Base-by-base conservation (phyloP, 35 echinoderm and acorn worm species). In the Anneissia japonica region DNA sequence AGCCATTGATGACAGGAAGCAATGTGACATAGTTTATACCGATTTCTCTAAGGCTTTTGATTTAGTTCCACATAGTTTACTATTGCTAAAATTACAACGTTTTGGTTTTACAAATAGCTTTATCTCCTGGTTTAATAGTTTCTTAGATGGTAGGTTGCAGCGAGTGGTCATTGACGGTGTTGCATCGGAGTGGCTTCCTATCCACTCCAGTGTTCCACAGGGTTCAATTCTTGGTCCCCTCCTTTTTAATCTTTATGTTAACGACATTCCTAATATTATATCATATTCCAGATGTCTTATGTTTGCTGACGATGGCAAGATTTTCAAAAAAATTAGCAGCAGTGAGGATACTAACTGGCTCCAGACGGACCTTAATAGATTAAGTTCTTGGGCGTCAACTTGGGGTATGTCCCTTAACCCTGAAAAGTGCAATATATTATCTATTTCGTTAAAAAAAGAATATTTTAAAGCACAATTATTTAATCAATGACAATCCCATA, bases 21-120 rank as follows among this genome's bases (percentile, higher is more conserved):
- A 77, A 77, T 33, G 31, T 37, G 30, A 77, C 33, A 77, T 32
- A 0, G 33, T 77, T 77, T 77, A 77, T 23, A 33, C 35, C 4
- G 75, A 77, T 34, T 77, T 77, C 33, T 77, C 75, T 35, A 77
- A 77, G 30, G 75, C 75, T 4, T 32, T 77, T 23, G 73, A 75
- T 32, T 30, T n/a, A 30, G 73, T 75, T 37, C 26, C 13, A 19
- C 31, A 19, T 1, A 32, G 33, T 10, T 77, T 77, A 77, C 3
- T 77, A 4, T 35, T 77, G 14, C 26, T 35, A 35, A 77, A 77
- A 77, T 77, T 77, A 37, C 31, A 77, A 32, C 35, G 32, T 35
- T 77, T 33, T 32, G 75, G 75, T 33, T 35, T 77, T 37, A 4
- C 3, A 10, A 23, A 64, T 23, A 26, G 26, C 26, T 64, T 64